Conservation (phyloP, 2,113 vertebrate species). For the Caranx ignobilis region DNA sequence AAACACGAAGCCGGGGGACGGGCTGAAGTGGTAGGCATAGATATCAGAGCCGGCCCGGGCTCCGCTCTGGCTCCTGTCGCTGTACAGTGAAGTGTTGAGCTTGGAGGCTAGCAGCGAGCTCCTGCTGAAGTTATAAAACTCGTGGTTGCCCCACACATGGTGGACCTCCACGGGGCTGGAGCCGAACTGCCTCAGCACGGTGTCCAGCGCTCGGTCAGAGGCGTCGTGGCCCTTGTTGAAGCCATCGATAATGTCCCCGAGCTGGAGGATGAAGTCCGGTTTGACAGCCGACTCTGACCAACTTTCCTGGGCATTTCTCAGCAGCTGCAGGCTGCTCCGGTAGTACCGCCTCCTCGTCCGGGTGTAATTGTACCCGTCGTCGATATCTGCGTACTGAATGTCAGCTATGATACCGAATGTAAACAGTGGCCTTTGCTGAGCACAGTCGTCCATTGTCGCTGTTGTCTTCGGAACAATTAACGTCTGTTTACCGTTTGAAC, state of each 20-base stretch:
- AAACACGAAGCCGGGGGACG: conserved; percentile 84
- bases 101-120: conserved; percentile 77
- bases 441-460: conserved; percentile 76
- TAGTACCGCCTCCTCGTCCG: conserved; percentile 86
- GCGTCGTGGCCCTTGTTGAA: conserved; percentile 81
- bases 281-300: conserved; percentile 81
- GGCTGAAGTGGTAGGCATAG: conserved; percentile 91
- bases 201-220: conserved; percentile 83
- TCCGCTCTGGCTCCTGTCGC: conserved; percentile 1
- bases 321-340: conserved; percentile 85
- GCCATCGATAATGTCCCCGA: conserved; percentile 95
- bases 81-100: conserved; percentile 83
- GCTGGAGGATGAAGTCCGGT: conserved; percentile 89
- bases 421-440: conserved; percentile 72
- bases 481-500: not conserved
- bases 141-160: conserved; percentile 96
- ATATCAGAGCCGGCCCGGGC: conserved; percentile 55
- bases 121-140: conserved; percentile 95
- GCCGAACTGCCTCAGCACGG: conserved; percentile 83
- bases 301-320: conserved; percentile 80
- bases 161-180: conserved; percentile 83
- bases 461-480: not conserved
- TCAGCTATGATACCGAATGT: conserved; percentile 92
- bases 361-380: conserved; percentile 87
- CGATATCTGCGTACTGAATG: conserved; percentile 92